Evolutionary conservation across 2,113 vertebrate genomes (phyloP).

Genomic region (Stigmatopora nigra): DNA sequence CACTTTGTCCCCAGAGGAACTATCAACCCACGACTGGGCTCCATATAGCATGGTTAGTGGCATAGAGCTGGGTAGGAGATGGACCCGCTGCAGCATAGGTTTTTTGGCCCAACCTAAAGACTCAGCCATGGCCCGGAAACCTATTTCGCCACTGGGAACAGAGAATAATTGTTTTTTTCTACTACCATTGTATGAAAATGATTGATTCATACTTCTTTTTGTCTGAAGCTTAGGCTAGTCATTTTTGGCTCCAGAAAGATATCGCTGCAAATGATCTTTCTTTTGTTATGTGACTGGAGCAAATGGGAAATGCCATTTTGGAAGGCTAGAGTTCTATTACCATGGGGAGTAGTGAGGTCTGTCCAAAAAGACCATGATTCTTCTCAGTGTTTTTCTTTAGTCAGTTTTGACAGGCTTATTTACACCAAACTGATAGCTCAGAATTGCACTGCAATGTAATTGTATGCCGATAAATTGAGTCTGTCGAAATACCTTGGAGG

Average conservation of each 20-base stretch:
- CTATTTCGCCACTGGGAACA: slow-evolving; percentile 77
- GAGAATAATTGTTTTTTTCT: background rate
- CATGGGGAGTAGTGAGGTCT: too few species aligned
- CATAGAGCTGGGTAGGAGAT: slow-evolving; percentile 73
- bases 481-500: slow-evolving; percentile 71
- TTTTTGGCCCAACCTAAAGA: slow-evolving; percentile 83
- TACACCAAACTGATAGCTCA: background rate
- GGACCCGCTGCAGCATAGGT: slow-evolving; percentile 82
- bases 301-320: too few species aligned
- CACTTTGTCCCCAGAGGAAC: slow-evolving; percentile 72
- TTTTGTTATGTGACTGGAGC: too few species aligned
- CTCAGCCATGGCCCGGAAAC: slow-evolving; percentile 81
- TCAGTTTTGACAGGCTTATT: too few species aligned
- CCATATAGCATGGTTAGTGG: slow-evolving; percentile 83
- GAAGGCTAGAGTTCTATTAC: too few species aligned
- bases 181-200: too few species aligned
- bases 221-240: too few species aligned
- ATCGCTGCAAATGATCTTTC: too few species aligned
- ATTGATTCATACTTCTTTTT: too few species aligned
- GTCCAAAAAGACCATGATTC: too few species aligned
- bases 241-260: too few species aligned
- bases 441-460: background rate
- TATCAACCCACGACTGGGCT: slow-evolving; percentile 80
- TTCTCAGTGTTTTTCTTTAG: too few species aligned
- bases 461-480: background rate